Evolutionary conservation across 1,140 invertebrate species (phyloP).

Genomic region (Drosophila paulistorum): DNA sequence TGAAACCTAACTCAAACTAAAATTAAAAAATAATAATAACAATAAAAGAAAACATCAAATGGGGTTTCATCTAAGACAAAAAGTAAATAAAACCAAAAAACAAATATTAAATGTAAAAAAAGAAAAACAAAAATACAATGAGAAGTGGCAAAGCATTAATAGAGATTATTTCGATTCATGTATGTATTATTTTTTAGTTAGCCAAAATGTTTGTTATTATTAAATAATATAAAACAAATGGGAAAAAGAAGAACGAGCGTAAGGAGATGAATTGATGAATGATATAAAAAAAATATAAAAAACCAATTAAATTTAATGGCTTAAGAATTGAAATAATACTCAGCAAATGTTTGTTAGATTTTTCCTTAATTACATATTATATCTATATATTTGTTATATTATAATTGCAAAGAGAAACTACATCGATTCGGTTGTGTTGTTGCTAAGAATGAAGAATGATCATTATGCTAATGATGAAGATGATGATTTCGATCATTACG

Average conservation of each 20-base stretch:
- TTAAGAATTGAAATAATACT: conserved; percentile 5
- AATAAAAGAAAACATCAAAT: conserved; percentile 79
- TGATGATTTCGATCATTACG: conserved; percentile 7
- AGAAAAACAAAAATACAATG: conserved; percentile 19
- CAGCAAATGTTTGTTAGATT: conserved; percentile 61
- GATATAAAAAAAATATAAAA: background rate
- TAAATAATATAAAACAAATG: conserved; percentile 47
- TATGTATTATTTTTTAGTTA: conserved; percentile 62
- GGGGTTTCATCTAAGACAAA: conserved; percentile 80
- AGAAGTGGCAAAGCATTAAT: conserved; percentile 47
- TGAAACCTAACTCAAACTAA: conserved; percentile 73
- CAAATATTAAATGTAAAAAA: background rate
- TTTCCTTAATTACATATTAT: conserved; percentile 46
- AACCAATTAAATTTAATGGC: conserved; percentile 11
- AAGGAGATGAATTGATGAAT: conserved; percentile 28
- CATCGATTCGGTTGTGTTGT: conserved; percentile 82
- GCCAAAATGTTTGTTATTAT: conserved; percentile 66
- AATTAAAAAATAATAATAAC: conserved; percentile 59
- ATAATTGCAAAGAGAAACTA: conserved; percentile 63
- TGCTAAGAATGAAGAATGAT: conserved; percentile 46
- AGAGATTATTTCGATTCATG: conserved; percentile 37
- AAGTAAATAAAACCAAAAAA: conserved; percentile 19
- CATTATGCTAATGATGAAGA: too few relatives aligned
- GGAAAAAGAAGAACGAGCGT: background rate
- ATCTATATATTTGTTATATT: conserved; percentile 56